Conservation (phyloP, 2,888 invertebrate genomes). For the Volucella inanis region DNA sequence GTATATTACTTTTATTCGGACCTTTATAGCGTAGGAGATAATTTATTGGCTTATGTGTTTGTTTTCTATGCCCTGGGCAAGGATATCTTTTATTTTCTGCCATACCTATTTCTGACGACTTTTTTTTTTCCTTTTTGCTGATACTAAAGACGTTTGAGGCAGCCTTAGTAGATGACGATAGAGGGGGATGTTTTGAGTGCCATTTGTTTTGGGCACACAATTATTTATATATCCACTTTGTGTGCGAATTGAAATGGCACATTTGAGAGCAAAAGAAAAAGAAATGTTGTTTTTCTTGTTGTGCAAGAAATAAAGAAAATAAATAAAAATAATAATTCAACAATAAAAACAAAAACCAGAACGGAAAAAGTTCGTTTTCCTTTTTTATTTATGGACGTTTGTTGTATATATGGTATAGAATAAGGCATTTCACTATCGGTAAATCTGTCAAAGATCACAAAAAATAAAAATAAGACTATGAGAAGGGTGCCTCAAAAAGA, state of each 20-base stretch:
- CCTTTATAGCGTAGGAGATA: slow-evolving; percentile 70
- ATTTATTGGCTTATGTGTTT: slow-evolving; percentile 64
- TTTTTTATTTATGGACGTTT: slow-evolving; percentile 58
- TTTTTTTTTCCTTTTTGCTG: slow-evolving; percentile 27
- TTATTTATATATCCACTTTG: slow-evolving; percentile 73
- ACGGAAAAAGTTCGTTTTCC: slow-evolving; percentile 21
- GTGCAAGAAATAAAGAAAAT: slow-evolving; percentile 21
- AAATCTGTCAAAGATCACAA: slow-evolving; percentile 42
- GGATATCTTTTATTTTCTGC: slow-evolving; percentile 52
- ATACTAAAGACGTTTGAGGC: slow-evolving; percentile 3
- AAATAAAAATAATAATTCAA: slow-evolving; percentile 20
- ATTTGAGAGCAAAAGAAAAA: slow-evolving; percentile 51
- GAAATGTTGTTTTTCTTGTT: slow-evolving; percentile 30
- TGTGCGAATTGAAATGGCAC: slow-evolving; percentile 71
- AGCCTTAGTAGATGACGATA: not conserved
- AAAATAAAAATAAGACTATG: not conserved
- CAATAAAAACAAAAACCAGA: slow-evolving; percentile 53
- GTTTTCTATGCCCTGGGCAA: slow-evolving; percentile 69
- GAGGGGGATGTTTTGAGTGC: slow-evolving; percentile 66
- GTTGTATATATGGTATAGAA: slow-evolving; percentile 39
- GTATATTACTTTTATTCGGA: slow-evolving; percentile 48
- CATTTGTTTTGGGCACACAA: slow-evolving; percentile 69
- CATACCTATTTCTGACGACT: slow-evolving; percentile 56
- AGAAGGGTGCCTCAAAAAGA: not conserved
- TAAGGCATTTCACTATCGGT: slow-evolving; percentile 20